Conservation (phyloP, 2,888 invertebrate species). For the Sceliomorpha sp. region DNA sequence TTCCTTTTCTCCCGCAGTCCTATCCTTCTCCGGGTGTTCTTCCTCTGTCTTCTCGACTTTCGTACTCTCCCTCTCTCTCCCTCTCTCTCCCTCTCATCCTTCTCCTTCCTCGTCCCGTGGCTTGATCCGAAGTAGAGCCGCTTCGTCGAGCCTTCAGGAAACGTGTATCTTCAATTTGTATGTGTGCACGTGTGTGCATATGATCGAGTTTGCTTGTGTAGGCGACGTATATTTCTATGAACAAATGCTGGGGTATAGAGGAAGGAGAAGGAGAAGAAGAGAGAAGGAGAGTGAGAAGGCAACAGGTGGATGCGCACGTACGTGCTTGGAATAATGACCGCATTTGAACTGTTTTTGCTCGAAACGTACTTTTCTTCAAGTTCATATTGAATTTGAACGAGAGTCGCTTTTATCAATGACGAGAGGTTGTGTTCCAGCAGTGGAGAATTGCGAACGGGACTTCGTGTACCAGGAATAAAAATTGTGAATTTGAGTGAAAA, state of each 20-base stretch:
- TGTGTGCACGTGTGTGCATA: constrained; percentile 20
- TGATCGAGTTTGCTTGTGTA: constrained; percentile 37
- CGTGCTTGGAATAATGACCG: constrained; percentile 60
- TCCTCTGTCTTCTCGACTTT: constrained; percentile 21
- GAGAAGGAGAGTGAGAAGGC: constrained; percentile 62
- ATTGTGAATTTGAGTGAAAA: too few species aligned
- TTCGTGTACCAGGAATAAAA: too few species aligned
- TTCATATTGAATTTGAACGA: constrained; percentile 46
- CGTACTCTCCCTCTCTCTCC: constrained; percentile 18
- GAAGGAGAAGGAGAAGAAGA: constrained; percentile 5
- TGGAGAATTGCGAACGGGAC: not conserved
- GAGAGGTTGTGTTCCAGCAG: not conserved
- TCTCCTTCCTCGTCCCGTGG: constrained; percentile 24
- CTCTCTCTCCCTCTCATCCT: constrained; percentile 29
- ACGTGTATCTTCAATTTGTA: constrained; percentile 18
- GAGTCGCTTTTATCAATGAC: constrained; percentile 27
- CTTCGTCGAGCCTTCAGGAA: constrained; percentile 58
- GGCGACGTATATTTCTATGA: constrained; percentile 18
- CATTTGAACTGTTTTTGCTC: constrained; percentile 36
- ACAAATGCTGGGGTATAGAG: constrained; percentile 11
- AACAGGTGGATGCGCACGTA: constrained; percentile 71
- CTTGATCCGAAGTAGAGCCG: constrained; percentile 41
- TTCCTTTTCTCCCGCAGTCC: constrained; percentile 55
- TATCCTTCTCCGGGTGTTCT: constrained; percentile 20
- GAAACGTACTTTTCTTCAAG: constrained; percentile 31